Base-by-base conservation (phyloP, 2,888 invertebrate genomes). In the Platycnemis pennipes region DNA sequence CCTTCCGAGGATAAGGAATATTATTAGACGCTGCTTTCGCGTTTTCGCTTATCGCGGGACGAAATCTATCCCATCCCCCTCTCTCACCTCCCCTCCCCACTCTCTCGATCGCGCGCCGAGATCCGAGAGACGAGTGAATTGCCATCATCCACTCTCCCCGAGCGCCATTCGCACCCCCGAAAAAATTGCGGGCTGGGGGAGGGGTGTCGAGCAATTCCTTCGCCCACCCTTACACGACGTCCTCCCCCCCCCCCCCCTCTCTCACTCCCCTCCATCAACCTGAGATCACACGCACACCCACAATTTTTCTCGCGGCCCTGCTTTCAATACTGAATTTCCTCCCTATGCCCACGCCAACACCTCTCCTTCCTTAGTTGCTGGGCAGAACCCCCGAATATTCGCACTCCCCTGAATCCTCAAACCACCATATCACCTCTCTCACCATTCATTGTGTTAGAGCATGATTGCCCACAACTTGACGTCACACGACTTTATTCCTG, bases 1-100 rank as follows among this genome's bases (percentile, higher is more conserved):
- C 91, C 77, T 77, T 77, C 77, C 77, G 77, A 77, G 91, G 91
- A 91, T 91, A 91, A 91, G 91, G 63, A 91, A 91, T 91, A 91
- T 91, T 91, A 91, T 91, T 91, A 91, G 63, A 42, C 63, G 91
- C 63, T 56, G 91, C 63, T 91, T 91, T 77, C 5, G 77, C 77
- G 31, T 89, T 91, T 91, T 91, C 91, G 91, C 63, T 91, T 91
- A 91, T 91, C 91, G 44, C 42, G 44, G n/a, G 26, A 44, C 63
- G 63, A 56, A 63, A 91, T 91, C 91, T 91, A 56, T 44, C 44
- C 91, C 44, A 8, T 26, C 88, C 44, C 63, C 45, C 13, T 19
- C 89, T 16, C 37, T 2, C 53, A 42, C 63, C 69, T 13, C 0
- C 7, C n/a, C n/a, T 11, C 45, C 45, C 5, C 7, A 44, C 63